These are phyloP conservation scores for Gasteruption jaculator DNA, from an alignment of 2,888 invertebrate species.

Conservation along the genomic window DNA sequence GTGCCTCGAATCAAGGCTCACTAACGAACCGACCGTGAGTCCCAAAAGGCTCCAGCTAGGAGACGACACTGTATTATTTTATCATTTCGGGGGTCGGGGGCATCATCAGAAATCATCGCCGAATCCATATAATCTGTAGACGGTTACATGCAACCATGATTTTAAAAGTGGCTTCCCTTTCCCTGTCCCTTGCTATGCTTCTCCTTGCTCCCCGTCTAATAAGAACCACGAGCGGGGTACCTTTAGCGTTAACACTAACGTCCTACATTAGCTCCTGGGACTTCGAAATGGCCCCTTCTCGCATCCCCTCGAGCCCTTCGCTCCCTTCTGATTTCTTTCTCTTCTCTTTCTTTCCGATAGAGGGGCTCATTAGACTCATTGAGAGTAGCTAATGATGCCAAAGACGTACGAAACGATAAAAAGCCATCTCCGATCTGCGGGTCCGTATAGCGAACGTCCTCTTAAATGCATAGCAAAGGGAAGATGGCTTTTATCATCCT, in stretches of 20 bases:
- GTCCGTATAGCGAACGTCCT: no score
- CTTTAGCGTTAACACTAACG: no score
- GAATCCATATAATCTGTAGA: slow-evolving; percentile 45
- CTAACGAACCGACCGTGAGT: slow-evolving; percentile 44
- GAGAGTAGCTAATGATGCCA: slow-evolving; percentile 28
- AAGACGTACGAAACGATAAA: slow-evolving; percentile 29
- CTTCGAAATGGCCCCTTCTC: no score
- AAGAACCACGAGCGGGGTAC: no score
- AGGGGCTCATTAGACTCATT: slow-evolving; percentile 27
- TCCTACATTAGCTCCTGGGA: no score
- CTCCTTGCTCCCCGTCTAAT: neutral
- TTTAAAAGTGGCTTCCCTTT: slow-evolving; percentile 27
- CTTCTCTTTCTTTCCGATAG: slow-evolving; percentile 20
- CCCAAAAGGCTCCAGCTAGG: slow-evolving; percentile 36
- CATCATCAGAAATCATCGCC: slow-evolving; percentile 46
- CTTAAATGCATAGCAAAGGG: no score
- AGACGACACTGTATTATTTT: slow-evolving; percentile 46
- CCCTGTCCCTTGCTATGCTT: neutral
- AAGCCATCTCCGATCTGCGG: no score
- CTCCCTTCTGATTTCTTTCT: slow-evolving; percentile 18
- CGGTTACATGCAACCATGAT: slow-evolving; percentile 40
- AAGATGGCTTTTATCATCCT: no score
- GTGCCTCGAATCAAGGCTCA: slow-evolving; percentile 42
- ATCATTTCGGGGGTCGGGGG: slow-evolving; percentile 40
- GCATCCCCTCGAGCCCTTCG: no score